Percentiles rank a stretch among this genome's conserved stretches.
phyloP scores from a whole-genome alignment of 2,113 vertebrate species.

The Psittacus erithacus region DNA sequence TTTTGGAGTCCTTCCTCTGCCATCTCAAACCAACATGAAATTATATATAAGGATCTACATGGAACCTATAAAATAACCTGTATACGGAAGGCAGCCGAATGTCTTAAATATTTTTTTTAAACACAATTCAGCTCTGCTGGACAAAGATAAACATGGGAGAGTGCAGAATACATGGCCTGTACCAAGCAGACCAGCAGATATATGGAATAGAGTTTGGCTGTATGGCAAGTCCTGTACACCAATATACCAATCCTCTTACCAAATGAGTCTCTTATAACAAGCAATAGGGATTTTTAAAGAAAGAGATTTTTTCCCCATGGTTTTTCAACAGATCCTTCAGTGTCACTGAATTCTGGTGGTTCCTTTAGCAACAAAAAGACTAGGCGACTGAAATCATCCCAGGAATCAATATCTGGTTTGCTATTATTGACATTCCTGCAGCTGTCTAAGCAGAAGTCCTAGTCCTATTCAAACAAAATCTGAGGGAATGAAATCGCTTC shows the following conservation, averaged over 20 bases:
- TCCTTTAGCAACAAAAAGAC: not conserved
- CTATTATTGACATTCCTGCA: not conserved
- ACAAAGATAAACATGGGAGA: not conserved
- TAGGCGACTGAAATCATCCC: not conserved
- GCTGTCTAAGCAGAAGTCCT: not conserved
- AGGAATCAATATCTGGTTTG: not conserved
- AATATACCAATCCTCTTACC: not conserved
- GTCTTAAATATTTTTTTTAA: not conserved
- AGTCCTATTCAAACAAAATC: not conserved
- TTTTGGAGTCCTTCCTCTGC: not conserved
- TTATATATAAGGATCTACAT: not conserved
- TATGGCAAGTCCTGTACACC: not conserved
- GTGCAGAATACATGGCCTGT: not conserved
- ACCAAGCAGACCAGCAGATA: not conserved
- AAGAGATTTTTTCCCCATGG: not conserved
- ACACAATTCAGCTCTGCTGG: not conserved
- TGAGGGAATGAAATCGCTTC: not conserved
- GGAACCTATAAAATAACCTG: not conserved
- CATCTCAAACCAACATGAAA: not conserved
- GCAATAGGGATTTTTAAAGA: not conserved
- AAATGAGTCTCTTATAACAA: accelerated
- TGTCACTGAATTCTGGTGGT: not conserved
- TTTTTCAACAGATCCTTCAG: not conserved
- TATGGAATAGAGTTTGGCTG: not conserved
- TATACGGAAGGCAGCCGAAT: not conserved